Evolutionary conservation across 2,113 vertebrate species (phyloP), one percentile per base, ranked within the genome.

Genomic region (Salminus brasiliensis): DNA sequence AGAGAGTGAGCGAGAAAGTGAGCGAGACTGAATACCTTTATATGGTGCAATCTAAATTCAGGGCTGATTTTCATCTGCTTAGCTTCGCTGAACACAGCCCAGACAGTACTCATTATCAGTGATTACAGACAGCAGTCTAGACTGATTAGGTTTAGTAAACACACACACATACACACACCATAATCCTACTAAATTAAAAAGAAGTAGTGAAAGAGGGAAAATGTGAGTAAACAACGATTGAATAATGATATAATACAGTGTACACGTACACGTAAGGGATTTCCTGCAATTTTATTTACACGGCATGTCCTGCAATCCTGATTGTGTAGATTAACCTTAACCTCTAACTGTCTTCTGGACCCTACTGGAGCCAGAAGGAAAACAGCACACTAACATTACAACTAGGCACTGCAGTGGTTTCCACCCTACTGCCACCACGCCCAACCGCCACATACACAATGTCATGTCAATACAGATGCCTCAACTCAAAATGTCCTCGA

Each of bases 101-200:
- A 34, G 8, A 69, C 65, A 18, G 47, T 30, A 76, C 52, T 60
- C 60, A 57, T 41, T 63, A 41, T 2, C 25, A 39, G 39, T 71
- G 47, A 67, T 66, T 76, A 83, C 39, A 68, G 39, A 34, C 72
- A 72, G 66, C 57, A 63, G 68, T 53, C 8, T 74, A 45, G 74
- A 65, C 36, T 16, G 72, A 81, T 75, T 32, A 21, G 72, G 39
- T 62, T 60, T 53, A 27, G 55, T 66, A 41, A 73, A 67, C 21
- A 62, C 59, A 16, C 12, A 15, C 55, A 78, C 10, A 70, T 47
- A 30, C 25, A 43, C 36, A 69, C 36, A 47, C 67, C 47, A 66
- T 68, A 78, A 82, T 78, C 75, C 69, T 29, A 41, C 36, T 60
- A 69, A 60, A 82, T 82, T 74, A 71, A 65, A 79, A 52, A 72